Conservation (phyloP, 2,797 vertebrate genomes). For the Betta splendens region DNA sequence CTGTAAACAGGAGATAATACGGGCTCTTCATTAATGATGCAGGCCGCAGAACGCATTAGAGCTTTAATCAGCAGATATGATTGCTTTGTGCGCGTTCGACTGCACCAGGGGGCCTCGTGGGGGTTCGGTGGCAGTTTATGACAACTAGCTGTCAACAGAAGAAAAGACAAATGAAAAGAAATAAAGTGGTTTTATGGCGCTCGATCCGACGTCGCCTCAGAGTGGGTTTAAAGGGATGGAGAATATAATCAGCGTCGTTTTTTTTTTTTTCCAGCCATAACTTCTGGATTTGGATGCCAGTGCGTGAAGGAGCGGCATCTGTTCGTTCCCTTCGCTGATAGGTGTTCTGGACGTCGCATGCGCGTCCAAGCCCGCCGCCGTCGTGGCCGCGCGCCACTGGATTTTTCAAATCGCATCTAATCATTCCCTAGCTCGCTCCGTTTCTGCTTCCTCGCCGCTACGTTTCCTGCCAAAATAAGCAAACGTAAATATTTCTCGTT, state of each 20-base stretch:
- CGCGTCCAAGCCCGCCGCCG: constrained; percentile 33
- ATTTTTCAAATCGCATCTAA: constrained; percentile 37
- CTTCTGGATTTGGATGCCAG: constrained; percentile 47
- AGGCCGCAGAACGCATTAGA: constrained; percentile 83
- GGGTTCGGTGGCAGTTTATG: constrained; percentile 74
- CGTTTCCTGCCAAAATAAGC: constrained; percentile 75
- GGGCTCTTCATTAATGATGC: constrained; percentile 83
- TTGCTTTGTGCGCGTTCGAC: constrained; percentile 84
- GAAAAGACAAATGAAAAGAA: constrained; percentile 65
- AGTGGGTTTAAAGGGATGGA: constrained; percentile 54
- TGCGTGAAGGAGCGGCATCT: constrained; percentile 55
- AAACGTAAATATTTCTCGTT: constrained; percentile 71
- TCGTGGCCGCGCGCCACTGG: constrained; percentile 21
- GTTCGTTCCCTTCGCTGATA: constrained; percentile 40
- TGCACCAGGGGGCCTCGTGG: constrained; percentile 71
- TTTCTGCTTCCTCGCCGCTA: constrained; percentile 37
- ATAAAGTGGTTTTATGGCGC: constrained; percentile 75
- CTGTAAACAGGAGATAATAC: constrained; percentile 82
- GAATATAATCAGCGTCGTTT: constrained; percentile 51
- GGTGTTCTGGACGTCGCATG: constrained; percentile 42
- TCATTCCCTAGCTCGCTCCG: constrained; percentile 18
- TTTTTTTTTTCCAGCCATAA: constrained; percentile 26
- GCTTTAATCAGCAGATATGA: constrained; percentile 89
- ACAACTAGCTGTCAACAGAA: constrained; percentile 73
- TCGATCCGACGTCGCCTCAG: constrained; percentile 60